phyloP scores from a whole-genome alignment of 2,888 invertebrate species.

The Leptopilina drosophilae region DNA sequence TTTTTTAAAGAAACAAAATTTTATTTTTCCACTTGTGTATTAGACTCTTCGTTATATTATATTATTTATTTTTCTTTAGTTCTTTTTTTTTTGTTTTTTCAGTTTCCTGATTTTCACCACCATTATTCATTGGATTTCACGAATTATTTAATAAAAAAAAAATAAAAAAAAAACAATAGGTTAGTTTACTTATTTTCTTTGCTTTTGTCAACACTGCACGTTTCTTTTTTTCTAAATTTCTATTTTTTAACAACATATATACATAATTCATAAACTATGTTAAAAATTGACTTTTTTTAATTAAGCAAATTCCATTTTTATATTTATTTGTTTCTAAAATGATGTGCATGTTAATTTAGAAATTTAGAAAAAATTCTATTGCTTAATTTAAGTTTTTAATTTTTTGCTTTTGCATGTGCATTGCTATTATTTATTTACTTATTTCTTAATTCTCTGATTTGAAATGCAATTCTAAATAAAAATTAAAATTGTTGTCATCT shows the following conservation, averaged over 20 bases:
- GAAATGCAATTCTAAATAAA: not conserved
- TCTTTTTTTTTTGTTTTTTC: conserved; percentile 61
- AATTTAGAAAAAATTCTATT: not conserved
- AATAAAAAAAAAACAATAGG: conserved; percentile 51
- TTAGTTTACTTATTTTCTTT: conserved; percentile 64
- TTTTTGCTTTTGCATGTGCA: not conserved
- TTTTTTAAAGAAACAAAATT: not conserved
- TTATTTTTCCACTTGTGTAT: conserved; percentile 29
- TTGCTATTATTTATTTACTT: not conserved
- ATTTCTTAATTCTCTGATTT: not conserved
- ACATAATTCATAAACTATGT: too few species aligned
- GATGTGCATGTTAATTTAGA: not conserved
- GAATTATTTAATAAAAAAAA: conserved; percentile 58
- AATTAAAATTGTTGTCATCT: not conserved
- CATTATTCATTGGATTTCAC: conserved; percentile 65
- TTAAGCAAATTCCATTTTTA: too few species aligned
- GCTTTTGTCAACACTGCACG: conserved; percentile 7
- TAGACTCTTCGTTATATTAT: conserved; percentile 42
- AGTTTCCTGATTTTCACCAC: conserved; percentile 69
- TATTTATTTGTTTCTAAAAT: too few species aligned
- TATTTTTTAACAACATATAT: too few species aligned
- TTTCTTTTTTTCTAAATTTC: not conserved
- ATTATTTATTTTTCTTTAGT: conserved; percentile 59
- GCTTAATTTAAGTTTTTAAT: too few species aligned
- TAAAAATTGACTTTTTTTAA: too few species aligned